Percentiles rank a stretch among this genome's conserved stretches.
Conservation (phyloP, 2,888 invertebrate species). For the Timema cristinae region DNA sequence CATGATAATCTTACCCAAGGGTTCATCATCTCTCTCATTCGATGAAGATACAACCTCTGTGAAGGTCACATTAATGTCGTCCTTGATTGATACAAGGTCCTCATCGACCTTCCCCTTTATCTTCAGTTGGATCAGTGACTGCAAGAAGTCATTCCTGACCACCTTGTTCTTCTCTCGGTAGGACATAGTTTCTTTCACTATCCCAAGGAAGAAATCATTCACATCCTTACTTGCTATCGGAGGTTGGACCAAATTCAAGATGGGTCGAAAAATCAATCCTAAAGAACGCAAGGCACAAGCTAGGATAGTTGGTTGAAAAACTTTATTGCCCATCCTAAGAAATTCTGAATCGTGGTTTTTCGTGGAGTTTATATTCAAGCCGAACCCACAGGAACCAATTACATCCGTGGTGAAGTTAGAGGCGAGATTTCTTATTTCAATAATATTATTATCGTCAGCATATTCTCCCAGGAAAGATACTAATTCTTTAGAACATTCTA, state of each 20-base stretch:
- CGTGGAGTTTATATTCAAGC: constrained; percentile 47
- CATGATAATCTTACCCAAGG: no score
- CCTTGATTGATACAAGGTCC: constrained; percentile 27
- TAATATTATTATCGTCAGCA: constrained; percentile 14
- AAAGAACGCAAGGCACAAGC: constrained; percentile 39
- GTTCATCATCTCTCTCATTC: no score
- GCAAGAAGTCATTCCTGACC: constrained; percentile 50
- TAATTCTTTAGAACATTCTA: constrained; percentile 24
- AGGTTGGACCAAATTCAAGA: not conserved
- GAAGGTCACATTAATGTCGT: no score
- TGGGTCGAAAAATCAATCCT: constrained; percentile 18
- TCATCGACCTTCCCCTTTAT: constrained; percentile 43
- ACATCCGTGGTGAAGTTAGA: constrained; percentile 50
- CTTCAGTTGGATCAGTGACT: constrained; percentile 51
- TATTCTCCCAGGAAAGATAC: not conserved
- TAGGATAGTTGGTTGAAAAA: constrained; percentile 40
- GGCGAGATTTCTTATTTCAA: constrained; percentile 44
- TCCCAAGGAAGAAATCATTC: constrained; percentile 45
- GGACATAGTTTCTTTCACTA: constrained; percentile 37
- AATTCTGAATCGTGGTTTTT: constrained; percentile 44
- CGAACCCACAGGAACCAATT: constrained; percentile 50
- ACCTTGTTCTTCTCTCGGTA: constrained; percentile 35
- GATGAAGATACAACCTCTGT: no score
- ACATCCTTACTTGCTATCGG: constrained; percentile 32
- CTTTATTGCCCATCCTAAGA: constrained; percentile 41